These are phyloP conservation scores for Lophotriccus pileatus DNA, from an alignment of 2,797 vertebrate genomes.

Conservation along the genomic window DNA sequence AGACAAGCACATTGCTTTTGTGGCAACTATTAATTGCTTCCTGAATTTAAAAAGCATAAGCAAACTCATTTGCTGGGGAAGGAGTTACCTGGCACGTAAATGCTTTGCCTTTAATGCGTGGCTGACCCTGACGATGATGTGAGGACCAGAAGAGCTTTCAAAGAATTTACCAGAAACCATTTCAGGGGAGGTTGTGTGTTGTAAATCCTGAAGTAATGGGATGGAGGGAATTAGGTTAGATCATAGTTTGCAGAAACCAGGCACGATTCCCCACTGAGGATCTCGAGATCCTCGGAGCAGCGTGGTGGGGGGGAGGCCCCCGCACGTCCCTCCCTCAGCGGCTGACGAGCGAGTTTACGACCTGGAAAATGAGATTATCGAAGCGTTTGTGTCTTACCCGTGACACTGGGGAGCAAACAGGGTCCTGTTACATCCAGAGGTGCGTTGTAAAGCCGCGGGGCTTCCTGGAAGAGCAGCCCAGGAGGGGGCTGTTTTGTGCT, in stretches of 20 bases:
- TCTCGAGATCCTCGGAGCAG: constrained; percentile 19
- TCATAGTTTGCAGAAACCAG: constrained; percentile 75
- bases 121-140: constrained; percentile 72
- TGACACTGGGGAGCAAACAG: not conserved
- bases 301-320: not conserved
- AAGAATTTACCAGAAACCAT: constrained; percentile 79
- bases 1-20: constrained; percentile 46
- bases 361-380: not conserved
- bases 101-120: constrained; percentile 65
- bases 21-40: constrained; percentile 77
- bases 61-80: constrained; percentile 63
- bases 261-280: constrained; percentile 17
- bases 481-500: accelerated
- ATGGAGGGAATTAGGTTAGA: constrained; percentile 71
- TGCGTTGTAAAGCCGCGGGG: accelerated
- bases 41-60: constrained; percentile 70
- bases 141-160: constrained; percentile 60
- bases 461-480: not conserved
- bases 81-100: constrained; percentile 50
- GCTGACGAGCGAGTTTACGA: not conserved
- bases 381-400: not conserved
- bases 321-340: not conserved
- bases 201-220: constrained; percentile 70
- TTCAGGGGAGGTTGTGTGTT: constrained; percentile 67
- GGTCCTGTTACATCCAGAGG: not conserved